Percentiles rank a stretch among this genome's conserved stretches.
Conservation (phyloP, 30 jellyfish, hydroid and myxozoan genomes). For the Cassiopea andromeda region DNA sequence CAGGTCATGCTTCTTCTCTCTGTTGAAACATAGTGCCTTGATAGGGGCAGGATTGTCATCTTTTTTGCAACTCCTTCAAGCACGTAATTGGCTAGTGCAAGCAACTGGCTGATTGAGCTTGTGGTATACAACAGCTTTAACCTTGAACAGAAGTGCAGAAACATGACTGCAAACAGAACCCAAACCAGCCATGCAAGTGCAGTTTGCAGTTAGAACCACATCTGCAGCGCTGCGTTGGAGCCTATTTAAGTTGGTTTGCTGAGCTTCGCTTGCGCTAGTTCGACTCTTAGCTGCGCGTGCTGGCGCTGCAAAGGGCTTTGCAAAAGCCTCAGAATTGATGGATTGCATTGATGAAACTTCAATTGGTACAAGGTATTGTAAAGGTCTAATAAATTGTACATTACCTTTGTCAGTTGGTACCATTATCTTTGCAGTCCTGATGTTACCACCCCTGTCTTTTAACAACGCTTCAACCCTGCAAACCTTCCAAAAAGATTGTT, state of each 20-base stretch:
- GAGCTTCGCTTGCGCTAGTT: background rate
- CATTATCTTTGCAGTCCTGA: slow-evolving; percentile 17
- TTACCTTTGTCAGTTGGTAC: slow-evolving; percentile 16
- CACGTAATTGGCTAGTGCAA: too few relatives aligned
- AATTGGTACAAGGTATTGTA: slow-evolving; percentile 19
- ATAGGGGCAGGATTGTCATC: too few relatives aligned
- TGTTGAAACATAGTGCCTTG: too few relatives aligned
- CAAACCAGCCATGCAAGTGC: too few relatives aligned
- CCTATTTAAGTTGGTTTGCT: background rate
- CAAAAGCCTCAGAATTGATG: background rate
- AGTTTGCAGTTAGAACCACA: background rate
- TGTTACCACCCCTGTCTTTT: slow-evolving; percentile 34
- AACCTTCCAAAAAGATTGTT: slow-evolving; percentile 22
- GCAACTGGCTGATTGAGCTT: too few relatives aligned
- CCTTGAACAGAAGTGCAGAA: too few relatives aligned
- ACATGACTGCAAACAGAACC: too few relatives aligned
- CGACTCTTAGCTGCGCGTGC: background rate
- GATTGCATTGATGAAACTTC: background rate
- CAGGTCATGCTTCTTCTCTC: too few relatives aligned
- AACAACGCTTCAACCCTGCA: slow-evolving; percentile 27
- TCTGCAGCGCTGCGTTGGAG: slow-evolving; percentile 30
- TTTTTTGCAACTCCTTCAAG: too few relatives aligned
- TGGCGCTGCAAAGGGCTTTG: background rate
- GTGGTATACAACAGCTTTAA: too few relatives aligned
- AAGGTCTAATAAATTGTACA: slow-evolving; percentile 5